Evolutionary conservation across 2,888 invertebrate genomes (phyloP).

Genomic region (Apotomis betuletana): DNA sequence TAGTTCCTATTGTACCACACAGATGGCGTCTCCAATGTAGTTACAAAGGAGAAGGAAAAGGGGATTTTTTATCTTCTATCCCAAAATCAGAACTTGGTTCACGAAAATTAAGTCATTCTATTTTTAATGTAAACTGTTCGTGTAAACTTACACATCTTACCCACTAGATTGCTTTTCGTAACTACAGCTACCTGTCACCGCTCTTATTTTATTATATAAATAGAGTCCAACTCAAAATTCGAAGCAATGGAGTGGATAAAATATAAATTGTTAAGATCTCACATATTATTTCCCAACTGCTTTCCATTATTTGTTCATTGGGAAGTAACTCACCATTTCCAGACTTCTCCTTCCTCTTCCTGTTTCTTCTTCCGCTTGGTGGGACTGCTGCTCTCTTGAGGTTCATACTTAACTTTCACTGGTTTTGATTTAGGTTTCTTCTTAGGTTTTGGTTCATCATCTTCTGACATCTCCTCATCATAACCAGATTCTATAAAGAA

Average conservation of each 20-base stretch:
- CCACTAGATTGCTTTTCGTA: too few species aligned
- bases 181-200: too few species aligned
- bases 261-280: background rate
- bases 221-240: too few species aligned
- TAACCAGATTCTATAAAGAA: conserved; percentile 74
- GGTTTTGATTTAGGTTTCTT: conserved; percentile 70
- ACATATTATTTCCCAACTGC: too few species aligned
- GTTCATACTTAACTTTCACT: conserved; percentile 65
- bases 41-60: background rate
- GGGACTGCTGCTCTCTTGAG: conserved; percentile 73
- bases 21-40: conserved; percentile 25
- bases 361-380: conserved; percentile 90
- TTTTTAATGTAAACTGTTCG: too few species aligned
- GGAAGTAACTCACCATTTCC: conserved; percentile 90
- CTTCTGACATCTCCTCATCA: conserved; percentile 83
- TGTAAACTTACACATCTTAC: too few species aligned
- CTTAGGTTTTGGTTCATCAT: conserved; percentile 84
- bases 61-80: too few species aligned
- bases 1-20: conserved; percentile 1
- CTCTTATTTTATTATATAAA: too few species aligned
- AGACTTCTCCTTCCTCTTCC: conserved; percentile 92
- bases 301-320: background rate
- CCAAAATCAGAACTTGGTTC: too few species aligned
- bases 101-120: too few species aligned
- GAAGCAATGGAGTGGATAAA: too few species aligned